Base-by-base conservation (phyloP, 2,113 vertebrate genomes). In the Mesoclemmys tuberculata region DNA sequence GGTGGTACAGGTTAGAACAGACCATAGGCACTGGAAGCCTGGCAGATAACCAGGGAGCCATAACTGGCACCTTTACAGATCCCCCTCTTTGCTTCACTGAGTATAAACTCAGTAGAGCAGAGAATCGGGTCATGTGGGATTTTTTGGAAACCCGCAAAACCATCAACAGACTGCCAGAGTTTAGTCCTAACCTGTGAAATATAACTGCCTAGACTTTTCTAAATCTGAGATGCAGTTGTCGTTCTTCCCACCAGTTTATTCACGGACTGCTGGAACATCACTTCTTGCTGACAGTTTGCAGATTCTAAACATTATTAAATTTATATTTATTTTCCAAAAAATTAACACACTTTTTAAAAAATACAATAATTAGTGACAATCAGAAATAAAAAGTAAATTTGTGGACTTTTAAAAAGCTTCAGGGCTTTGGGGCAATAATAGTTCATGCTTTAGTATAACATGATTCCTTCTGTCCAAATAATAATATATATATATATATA, bases 391-490 rank as follows among this genome's bases (percentile, higher is more conserved):
- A 31, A 41, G 13, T 5, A 4, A 35, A 80, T 10, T 8, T 26
- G 4, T 78, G 52, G 80, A 84, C 85, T 84, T 89, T 85, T 89
- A 56, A 78, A 80, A 80, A 80, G 11, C 94, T 94, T 95, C 77
- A 19, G 35, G 61, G 8, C 16, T 38, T 68, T 68, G 64, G 35
- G 56, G 80, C 38, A 87, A 87, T 48, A 14, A 55, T 12, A 58
- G 26, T 92, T 84, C 54, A 5, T 87, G 19, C 5, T 80, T 10
- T 77, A 54, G 54, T 56, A 61, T 41, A 80, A 80, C n/a, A 0
- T 0, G 38, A 68, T 92, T 29, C 68, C 31, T 77, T 82, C 38
- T 92, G 87, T 54, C 80, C 87, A 93, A 90, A 87, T 80, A 80
- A 82, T 88, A 86, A 4, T 46, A 46, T 46, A 46, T 46, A 46